Evolutionary conservation across 1,140 invertebrate species (phyloP), one percentile per base, ranked within the genome.

Genomic region (Acyrthosiphon pisum): DNA sequence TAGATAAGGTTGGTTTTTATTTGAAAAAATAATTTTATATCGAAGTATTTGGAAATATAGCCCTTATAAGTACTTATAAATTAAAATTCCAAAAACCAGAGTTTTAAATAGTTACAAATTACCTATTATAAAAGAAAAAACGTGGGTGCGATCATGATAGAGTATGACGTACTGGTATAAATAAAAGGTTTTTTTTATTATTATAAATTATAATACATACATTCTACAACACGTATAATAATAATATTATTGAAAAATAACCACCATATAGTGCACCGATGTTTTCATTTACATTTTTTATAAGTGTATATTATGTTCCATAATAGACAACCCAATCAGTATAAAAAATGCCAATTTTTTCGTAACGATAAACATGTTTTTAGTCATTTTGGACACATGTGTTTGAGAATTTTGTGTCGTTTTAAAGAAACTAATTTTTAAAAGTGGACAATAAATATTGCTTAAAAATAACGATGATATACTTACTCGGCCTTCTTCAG

Each of bases 381-480:
- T 60, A 44, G 89, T 90, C 22, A 44, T 60, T 90, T 68, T 22
- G 53, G 26, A 23, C 89, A 90, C 89, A 90, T 90, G 53, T 90
- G 89, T 68, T 44, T 89, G 2, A 26, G 50, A 53, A 41, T 44
- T 44, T n/a, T 9, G 89, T 46, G 53, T 6, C 56, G 23, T 68
- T 60, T 41, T 37, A 68, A 44, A 41, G 22, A 90, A 90, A 90
- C 53, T 90, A 90, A 90, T 90, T 90, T 90, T 90, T 90, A 46
- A 90, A 90, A 90, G 89, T 90, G 53, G 18, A 68, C 56, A 44
- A 90, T 90, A 90, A 90, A 68, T 90, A 68, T 14, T 44, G 26
- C 89, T 90, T 90, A 90, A 26, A 68, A 44, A 60, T 90, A 90
- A 90, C n/a, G 50, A 90, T 60, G 56, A 90, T 56, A 37, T 90